Percentiles rank a stretch among this genome's conserved stretches.
Conservation (phyloP, 1,140 invertebrate genomes). For the Rhagoletis pomonella region DNA sequence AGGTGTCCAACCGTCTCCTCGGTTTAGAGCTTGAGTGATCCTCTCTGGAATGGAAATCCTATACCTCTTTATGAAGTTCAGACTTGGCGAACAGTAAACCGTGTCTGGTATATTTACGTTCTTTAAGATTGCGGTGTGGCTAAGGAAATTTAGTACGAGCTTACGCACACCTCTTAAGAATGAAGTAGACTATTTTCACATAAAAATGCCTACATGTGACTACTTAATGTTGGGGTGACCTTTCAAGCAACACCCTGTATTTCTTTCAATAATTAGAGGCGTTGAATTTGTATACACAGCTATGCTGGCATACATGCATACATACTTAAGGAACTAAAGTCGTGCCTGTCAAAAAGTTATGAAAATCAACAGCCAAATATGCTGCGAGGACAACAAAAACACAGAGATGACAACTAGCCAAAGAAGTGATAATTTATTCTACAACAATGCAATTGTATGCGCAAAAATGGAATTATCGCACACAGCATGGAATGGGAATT, state of each 20-base stretch:
- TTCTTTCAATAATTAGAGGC: background rate
- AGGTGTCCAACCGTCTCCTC: too few species aligned
- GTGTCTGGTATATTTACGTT: too few species aligned
- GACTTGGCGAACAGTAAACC: too few species aligned
- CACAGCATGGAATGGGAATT: background rate
- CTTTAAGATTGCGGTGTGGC: too few species aligned
- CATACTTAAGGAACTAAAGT: background rate
- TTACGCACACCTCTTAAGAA: too few species aligned
- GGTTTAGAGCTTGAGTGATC: too few species aligned
- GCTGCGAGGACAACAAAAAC: background rate
- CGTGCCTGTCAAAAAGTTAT: background rate
- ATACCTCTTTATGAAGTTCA: too few species aligned
- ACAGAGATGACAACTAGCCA: background rate
- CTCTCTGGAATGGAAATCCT: too few species aligned
- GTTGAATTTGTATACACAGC: background rate
- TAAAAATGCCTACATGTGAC: background rate
- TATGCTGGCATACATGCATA: too few species aligned
- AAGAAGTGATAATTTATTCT: background rate
- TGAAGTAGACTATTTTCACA: too few species aligned
- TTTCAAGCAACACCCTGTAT: background rate
- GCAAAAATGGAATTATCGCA: background rate
- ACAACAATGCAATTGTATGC: background rate
- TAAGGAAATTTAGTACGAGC: too few species aligned
- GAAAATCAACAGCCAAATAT: constrained; percentile 27
- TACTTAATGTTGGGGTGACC: too few species aligned